Evolutionary conservation across 2,113 vertebrate genomes (phyloP), one percentile per base, ranked within the genome.

Genomic region (Chaetura pelagica): DNA sequence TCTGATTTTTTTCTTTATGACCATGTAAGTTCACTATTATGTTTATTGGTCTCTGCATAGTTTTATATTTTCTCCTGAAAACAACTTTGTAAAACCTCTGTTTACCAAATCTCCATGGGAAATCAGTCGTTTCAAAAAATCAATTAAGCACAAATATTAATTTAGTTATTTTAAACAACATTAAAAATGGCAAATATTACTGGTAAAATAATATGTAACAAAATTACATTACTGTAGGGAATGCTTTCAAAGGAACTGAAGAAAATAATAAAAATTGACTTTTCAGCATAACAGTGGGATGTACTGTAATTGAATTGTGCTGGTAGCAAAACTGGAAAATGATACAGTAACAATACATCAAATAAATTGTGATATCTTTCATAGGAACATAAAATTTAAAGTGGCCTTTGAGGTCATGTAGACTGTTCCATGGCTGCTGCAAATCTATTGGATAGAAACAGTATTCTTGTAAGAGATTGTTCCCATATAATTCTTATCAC

Each of bases 251-350:
- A 81, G 44, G 87, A 95, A 24, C 11, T 34, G 30, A 66, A n/a
- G 23, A 83, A 90, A 93, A 87, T 72, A 2, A 10, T 46, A 92
- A 51, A 17, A 88, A 80, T 46, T 80, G 66, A 61, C 82, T 96
- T 93, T 92, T 77, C 58, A 75, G 23, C 12, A 72, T 75, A 68
- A 81, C 48, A 89, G 57, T 87, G 35, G 78, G 72, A 78, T 86
- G 24, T 46, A 46, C 15, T 75, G 30, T 94, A 96, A 91, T 76
- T 92, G 67, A 91, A 94, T 66, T 75, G 69, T 62, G 24, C 30
- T 86, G 1, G 2, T 27, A 44, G 11, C 54, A 84, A 89, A 89
- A 29, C 61, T 90, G 26, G 32, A 76, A 94, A 93, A 80, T 59
- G 67, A 46, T 81, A 84, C 11, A 23, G 42, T 72, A 78, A 48